Evolutionary conservation across 37 sponge, comb jelly and placozoan genomes (phyloP), one percentile per base, ranked within the genome.

Genomic region (Agelas oroides): DNA sequence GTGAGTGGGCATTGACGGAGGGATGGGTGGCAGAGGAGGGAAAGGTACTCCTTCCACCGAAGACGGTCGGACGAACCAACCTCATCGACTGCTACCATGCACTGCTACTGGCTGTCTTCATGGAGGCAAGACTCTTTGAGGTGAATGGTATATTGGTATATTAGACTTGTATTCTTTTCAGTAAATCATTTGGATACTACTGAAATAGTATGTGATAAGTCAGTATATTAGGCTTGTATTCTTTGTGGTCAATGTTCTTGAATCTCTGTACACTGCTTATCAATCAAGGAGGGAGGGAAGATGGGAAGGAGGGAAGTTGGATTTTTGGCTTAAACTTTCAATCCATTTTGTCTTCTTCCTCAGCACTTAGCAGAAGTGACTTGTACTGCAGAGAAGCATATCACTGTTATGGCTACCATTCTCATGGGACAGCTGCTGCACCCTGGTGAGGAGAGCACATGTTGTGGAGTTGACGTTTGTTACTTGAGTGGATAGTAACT

Each of bases 21-120:
- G 93, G 92, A 32, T 95, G 71, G 58, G 93, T 95, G 39, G 93
- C 78, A 17, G 93, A 88, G 60, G 95, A 95, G 70, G 95, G 79
- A 0, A 61, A 80, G 18, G 65, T 59, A 37, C 84, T 95, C 21
- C 90, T 95, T 1, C 90, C 93, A 14, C 91, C 94, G 18, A 82
- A 79, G 63, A 71, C 79, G 1, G 64, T 78, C 28, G 66, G 71
- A 39, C 46, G 91, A 28, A 73, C 83, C 21, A 74, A 93, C 59
- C 83, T 93, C 57, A 66, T 93, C 60, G 66, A 86, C 30, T 87
- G 91, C 84, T 89, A 86, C 78, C 71, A 79, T 27, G 87, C 94
- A 5, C 61, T 93, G 28, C 59, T 93, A 11, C 66, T 92, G 11
- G 77, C 89, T 17, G 53, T 64, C 5, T 59, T 93, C 14, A 72